A percentile compares a stretch with the other conserved stretches of the same genome.
Evolutionary conservation across 2,888 invertebrate species (phyloP).

Genomic region (Pasiphila rectangulata): DNA sequence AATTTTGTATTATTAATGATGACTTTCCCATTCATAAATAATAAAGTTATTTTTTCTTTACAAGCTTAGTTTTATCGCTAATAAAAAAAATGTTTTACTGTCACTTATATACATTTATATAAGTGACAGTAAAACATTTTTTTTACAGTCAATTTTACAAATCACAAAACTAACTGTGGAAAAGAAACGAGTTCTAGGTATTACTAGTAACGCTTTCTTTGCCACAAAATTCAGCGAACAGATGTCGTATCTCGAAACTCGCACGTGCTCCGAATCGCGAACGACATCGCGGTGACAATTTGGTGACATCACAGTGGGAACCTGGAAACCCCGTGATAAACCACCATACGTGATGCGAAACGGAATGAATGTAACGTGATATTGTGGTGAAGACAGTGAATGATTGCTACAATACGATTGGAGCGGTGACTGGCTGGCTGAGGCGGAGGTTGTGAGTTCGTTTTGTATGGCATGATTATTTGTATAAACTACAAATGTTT

Average conservation of each 20-base stretch:
- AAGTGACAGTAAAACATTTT: too few species aligned
- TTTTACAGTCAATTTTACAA: neutral
- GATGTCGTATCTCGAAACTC: constrained; percentile 55
- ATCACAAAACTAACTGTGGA: constrained; percentile 2
- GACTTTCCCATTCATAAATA: too few species aligned
- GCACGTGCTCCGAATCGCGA: constrained; percentile 51
- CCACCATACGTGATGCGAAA: constrained; percentile 69
- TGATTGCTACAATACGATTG: neutral
- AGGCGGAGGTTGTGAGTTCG: too few species aligned
- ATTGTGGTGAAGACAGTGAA: constrained; percentile 22
- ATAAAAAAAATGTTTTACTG: too few species aligned
- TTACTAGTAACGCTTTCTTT: constrained; percentile 23
- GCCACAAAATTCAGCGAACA: constrained; percentile 39
- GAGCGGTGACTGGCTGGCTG: neutral
- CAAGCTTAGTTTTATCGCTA: too few species aligned
- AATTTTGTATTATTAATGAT: too few species aligned
- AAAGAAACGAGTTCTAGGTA: neutral
- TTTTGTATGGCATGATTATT: too few species aligned
- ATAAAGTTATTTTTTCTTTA: too few species aligned
- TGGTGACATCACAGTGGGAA: constrained; percentile 47
- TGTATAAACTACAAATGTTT: too few species aligned
- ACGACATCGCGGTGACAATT: constrained; percentile 24
- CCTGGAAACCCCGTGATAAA: constrained; percentile 70
- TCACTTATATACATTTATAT: too few species aligned
- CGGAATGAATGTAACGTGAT: constrained; percentile 39